Base-by-base conservation (phyloP, 1,140 invertebrate species). In the Camponotus floridanus region DNA sequence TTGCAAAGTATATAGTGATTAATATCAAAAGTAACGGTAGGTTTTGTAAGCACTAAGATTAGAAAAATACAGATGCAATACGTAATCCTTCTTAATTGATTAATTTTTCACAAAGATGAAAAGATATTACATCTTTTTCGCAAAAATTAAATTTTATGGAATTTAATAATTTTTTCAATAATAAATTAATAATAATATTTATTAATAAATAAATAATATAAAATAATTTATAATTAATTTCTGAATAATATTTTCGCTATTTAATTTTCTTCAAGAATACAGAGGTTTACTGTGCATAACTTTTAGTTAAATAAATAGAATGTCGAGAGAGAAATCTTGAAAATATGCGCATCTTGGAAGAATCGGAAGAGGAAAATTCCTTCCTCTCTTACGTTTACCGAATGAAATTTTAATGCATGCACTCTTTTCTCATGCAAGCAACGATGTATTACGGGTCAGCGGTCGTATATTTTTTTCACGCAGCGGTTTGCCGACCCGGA, bases 381-480 rank as follows among this genome's bases (percentile, higher is more conserved):
- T 55, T 68, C 11, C 1, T 6, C 48, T 51, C 57, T 39, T 33
- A 48, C 21, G 7, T 62, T 76, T 42, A 26, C 3, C n/a, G 18
- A 57, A 39, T 1, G 13, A 36, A 33, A 55, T 31, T 68, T 39
- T n/a, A 11, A 15, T 3, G n/a, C 31, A 48, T 7, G 7, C 39
- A 64, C n/a, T 39, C 42, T 55, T 39, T 36, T 26, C 45, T 68
- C 76, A 31, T 55, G 11, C 21, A n/a, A 67, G 48, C n/a, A 33
- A 67, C 33, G 62, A 80, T 76, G 45, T n/a, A 87, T 90, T 87
- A 64, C 59, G 73, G 86, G 86, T 88, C 83, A 83, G 74, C 68
- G 83, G 67, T 89, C 88, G 67, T 84, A 61, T 67, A 74, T 89
- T 87, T 90, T 57, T 67, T 79, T 65, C 61, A 64, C 62, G 65